These are phyloP conservation scores for Meloidogyne hapla DNA, from an alignment of 1,140 invertebrate species.

Conservation along the genomic window DNA sequence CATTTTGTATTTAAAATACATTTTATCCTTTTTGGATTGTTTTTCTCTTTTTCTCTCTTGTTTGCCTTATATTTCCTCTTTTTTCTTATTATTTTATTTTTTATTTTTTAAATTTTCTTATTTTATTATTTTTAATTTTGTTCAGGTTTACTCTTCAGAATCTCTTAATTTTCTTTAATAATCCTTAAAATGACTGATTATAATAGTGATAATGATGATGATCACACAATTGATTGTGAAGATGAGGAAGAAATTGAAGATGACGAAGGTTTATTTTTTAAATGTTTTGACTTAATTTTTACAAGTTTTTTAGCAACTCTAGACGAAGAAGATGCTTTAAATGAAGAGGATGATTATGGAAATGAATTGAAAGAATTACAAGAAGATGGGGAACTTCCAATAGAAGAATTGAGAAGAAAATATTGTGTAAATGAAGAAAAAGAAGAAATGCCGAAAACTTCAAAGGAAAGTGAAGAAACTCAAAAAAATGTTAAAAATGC, in stretches of 20 bases:
- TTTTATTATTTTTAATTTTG: background rate
- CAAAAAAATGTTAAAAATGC: background rate
- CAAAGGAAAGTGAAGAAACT: background rate
- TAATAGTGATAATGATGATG: constrained; percentile 18
- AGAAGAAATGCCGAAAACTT: background rate
- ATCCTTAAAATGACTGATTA: background rate
- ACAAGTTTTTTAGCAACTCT: constrained; percentile 16
- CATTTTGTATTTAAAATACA: too few species aligned
- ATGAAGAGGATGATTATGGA: constrained; percentile 32
- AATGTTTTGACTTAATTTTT: constrained; percentile 2
- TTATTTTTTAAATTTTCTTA: background rate
- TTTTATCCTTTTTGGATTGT: too few species aligned
- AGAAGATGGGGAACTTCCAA: constrained; percentile 18
- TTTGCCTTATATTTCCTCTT: background rate
- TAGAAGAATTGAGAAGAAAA: constrained; percentile 20
- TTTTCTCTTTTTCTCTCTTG: too few species aligned
- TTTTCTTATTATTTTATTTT: background rate
- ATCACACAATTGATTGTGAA: constrained; percentile 11
- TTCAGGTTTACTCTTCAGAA: background rate
- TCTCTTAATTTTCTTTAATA: background rate
- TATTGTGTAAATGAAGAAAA: constrained; percentile 13
- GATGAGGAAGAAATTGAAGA: constrained; percentile 27
- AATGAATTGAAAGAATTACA: constrained; percentile 20
- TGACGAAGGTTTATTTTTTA: constrained; percentile 24
- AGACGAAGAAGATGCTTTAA: constrained; percentile 29